These are phyloP conservation scores for Hydroisotoma schaefferi DNA, from an alignment of 2,888 invertebrate genomes.

Conservation along the genomic window DNA sequence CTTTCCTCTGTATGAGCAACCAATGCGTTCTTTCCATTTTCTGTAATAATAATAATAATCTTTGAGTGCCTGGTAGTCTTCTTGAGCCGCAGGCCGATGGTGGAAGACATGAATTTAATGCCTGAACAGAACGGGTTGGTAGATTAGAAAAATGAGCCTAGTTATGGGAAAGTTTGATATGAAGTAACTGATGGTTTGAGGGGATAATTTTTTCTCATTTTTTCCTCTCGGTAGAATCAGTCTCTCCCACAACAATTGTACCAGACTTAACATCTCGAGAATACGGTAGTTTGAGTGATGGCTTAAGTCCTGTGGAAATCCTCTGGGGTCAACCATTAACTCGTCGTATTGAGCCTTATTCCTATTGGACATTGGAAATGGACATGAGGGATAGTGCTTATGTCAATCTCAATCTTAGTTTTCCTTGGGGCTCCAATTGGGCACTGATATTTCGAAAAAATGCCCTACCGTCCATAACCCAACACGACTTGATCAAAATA, in stretches of 20 bases:
- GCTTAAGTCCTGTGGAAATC: slow-evolving; percentile 53
- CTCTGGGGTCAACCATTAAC: slow-evolving; percentile 78
- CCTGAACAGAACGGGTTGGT: slow-evolving; percentile 1
- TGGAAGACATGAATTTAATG: slow-evolving; percentile 5
- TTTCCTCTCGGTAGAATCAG: slow-evolving; percentile 37
- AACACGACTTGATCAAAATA: slow-evolving; percentile 94
- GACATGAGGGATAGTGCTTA: slow-evolving; percentile 58
- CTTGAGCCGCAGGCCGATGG: background rate
- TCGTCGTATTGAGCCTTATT: slow-evolving; percentile 81
- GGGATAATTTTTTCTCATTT: background rate
- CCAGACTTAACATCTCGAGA: slow-evolving; percentile 47
- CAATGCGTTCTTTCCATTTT: background rate
- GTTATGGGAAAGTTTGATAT: slow-evolving; percentile 4
- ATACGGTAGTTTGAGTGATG: slow-evolving; percentile 41
- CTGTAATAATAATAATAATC: too few species aligned
- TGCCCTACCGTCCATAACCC: slow-evolving; percentile 92
- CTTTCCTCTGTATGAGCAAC: background rate
- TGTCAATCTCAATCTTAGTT: slow-evolving; percentile 80
- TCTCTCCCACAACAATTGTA: slow-evolving; percentile 47
- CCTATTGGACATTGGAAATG: slow-evolving; percentile 91
- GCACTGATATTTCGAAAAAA: slow-evolving; percentile 93
- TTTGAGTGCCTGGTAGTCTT: too few species aligned
- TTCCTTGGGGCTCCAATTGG: slow-evolving; percentile 90
- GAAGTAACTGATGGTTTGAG: background rate
- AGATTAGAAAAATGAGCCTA: slow-evolving; percentile 4